Base-by-base conservation (phyloP, 2,113 vertebrate species). In the Dolichotis patagonum region DNA sequence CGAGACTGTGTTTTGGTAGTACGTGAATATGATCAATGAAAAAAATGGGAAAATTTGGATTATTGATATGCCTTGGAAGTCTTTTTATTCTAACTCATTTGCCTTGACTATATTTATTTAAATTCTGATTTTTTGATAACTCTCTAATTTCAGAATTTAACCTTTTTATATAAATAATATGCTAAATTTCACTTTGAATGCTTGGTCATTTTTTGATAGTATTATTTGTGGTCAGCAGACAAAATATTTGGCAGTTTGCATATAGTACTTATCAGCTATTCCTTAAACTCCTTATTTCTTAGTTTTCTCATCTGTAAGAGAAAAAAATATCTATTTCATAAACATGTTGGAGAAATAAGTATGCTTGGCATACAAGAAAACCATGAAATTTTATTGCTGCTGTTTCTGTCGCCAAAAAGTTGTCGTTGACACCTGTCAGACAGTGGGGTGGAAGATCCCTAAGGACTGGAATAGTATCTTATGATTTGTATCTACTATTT, bases 41-140 rank as follows among this genome's bases (percentile, higher is more conserved):
- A 90, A 46, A 91, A 85, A 82, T n/a, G n/a, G 81, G 60, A 46
- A 80, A 91, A 91, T 93, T 30, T 67, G 5, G 78, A 67, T 30
- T 81, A 1, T 52, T 56, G 60, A 41, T 91, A 32, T 41, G 54
- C 46, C 24, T 85, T 88, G 32, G 78, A 82, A 91, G 78, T 67
- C 43, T 86, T 85, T 90, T 46, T 93, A 28, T 87, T 90, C 54
- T 94, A 41, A 92, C 26, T 92, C 26, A 81, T 90, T 94, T 94
- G 22, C 69, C n/a, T 88, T 75, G 62, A n/a, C 95, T 83, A 78
- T 1, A 14, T 87, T 85, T 17, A 69, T 92, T 87, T 81, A 62
- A 63, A 28, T 89, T 43, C 12, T 88, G 35, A 73, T 62, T 94
- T 89, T 78, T 89, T 17, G 19, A 16, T 88, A 71, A 69, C 22